phyloP scores from a whole-genome alignment of 2,113 vertebrate genomes.

The Fukomys damarensis region DNA sequence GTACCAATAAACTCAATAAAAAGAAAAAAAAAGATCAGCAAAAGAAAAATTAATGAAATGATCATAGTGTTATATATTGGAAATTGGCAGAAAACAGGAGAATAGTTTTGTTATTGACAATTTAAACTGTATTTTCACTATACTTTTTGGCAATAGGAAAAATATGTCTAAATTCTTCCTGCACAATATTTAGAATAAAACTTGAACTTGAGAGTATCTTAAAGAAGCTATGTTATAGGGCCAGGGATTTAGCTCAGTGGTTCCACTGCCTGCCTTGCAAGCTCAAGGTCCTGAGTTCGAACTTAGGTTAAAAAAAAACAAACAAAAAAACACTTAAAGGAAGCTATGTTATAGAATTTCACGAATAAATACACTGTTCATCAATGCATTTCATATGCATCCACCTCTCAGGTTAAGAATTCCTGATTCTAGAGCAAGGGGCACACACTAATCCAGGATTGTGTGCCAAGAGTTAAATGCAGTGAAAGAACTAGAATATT shows the following conservation, averaged over 20 bases:
- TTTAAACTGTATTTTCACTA: neutral
- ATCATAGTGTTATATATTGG: neutral
- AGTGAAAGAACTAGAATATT: neutral
- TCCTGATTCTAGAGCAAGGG: neutral
- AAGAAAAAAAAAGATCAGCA: no score
- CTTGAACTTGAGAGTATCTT: neutral
- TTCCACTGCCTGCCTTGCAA: no score
- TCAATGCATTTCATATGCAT: neutral
- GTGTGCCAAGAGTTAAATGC: neutral
- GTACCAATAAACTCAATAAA: no score
- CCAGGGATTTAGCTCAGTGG: no score
- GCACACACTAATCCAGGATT: neutral
- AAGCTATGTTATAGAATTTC: neutral
- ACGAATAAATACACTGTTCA: neutral
- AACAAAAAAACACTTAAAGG: no score
- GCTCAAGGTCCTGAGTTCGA: no score
- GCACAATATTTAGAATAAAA: constrained; percentile 16
- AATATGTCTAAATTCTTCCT: neutral
- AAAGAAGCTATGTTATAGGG: neutral
- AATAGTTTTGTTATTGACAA: neutral
- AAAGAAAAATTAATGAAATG: neutral
- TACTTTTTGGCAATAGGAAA: neutral
- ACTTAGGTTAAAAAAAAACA: no score
- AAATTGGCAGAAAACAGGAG: neutral
- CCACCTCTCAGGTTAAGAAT: neutral